phyloP scores from a whole-genome alignment of 1,140 invertebrate species.

The Hylyphantes graminicola region DNA sequence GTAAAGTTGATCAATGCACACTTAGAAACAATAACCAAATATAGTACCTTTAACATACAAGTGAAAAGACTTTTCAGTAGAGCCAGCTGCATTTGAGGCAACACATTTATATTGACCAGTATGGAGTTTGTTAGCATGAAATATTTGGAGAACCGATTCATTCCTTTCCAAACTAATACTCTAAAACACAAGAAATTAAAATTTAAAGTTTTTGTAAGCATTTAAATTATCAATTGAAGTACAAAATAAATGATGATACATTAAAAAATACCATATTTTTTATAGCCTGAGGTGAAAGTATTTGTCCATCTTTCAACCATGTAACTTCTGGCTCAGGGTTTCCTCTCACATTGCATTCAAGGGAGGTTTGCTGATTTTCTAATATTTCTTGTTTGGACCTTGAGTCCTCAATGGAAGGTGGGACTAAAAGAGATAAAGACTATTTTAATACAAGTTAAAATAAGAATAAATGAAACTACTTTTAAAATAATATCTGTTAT shows the following conservation, averaged over 20 bases:
- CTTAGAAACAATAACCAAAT: not conserved
- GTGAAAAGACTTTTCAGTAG: constrained; percentile 74
- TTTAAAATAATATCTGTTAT: not conserved
- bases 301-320: constrained; percentile 67
- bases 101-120: constrained; percentile 72
- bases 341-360: constrained; percentile 59
- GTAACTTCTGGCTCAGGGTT: constrained; percentile 69
- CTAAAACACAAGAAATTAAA: constrained; percentile 28
- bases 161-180: constrained; percentile 20
- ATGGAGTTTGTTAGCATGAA: constrained; percentile 24
- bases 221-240: not conserved
- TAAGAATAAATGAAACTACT: not conserved
- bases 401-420: constrained; percentile 36
- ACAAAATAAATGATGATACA: not conserved
- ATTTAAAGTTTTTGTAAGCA: not conserved
- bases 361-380: constrained; percentile 35
- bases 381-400: constrained; percentile 31
- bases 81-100: constrained; percentile 77
- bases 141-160: constrained; percentile 4
- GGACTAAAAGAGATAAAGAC: constrained; percentile 14
- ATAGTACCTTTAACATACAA: constrained; percentile 76
- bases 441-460: not conserved
- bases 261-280: constrained; percentile 27
- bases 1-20: not conserved
- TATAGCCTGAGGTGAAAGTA: constrained; percentile 11